Conservation (phyloP, 2,113 vertebrate genomes). For the Guaruba guarouba region DNA sequence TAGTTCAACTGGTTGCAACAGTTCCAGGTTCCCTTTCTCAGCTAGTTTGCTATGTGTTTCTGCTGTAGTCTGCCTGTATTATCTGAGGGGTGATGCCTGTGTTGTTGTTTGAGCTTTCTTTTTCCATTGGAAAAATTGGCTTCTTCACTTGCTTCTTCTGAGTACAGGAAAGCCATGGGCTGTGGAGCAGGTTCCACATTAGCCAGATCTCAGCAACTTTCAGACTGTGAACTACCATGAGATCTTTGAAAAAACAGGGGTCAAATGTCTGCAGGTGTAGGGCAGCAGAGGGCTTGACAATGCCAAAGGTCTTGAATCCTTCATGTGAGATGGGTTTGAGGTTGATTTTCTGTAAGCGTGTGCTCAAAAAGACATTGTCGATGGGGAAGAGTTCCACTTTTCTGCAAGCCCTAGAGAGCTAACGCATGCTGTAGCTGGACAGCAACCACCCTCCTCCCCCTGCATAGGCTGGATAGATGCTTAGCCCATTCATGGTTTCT, state of each 20-base stretch:
- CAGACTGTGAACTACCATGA: slow-evolving; percentile 96
- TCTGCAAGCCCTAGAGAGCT: slow-evolving; percentile 82
- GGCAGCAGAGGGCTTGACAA: slow-evolving; percentile 87
- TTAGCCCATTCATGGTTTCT: slow-evolving; percentile 85
- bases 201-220: slow-evolving; percentile 94
- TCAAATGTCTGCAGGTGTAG: slow-evolving; percentile 91
- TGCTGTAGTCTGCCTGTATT: not conserved
- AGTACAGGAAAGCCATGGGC: slow-evolving; percentile 82
- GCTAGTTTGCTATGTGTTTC: not conserved
- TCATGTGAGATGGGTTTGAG: slow-evolving; percentile 84
- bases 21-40: not conserved
- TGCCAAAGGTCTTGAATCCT: slow-evolving; percentile 96
- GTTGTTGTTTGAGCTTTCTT: not conserved
- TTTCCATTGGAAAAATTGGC: slow-evolving; percentile 64
- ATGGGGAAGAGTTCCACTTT: slow-evolving; percentile 97
- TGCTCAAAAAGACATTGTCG: slow-evolving; percentile 94
- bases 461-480: slow-evolving; percentile 87
- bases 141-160: slow-evolving; percentile 72
- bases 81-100: not conserved
- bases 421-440: slow-evolving; percentile 83
- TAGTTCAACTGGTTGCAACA: not conserved
- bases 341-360: slow-evolving; percentile 90
- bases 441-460: slow-evolving; percentile 94
- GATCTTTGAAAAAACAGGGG: slow-evolving; percentile 93
- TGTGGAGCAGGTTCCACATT: slow-evolving; percentile 94